phyloP scores from a whole-genome alignment of 2,888 invertebrate genomes.

The Drosophila merina region DNA sequence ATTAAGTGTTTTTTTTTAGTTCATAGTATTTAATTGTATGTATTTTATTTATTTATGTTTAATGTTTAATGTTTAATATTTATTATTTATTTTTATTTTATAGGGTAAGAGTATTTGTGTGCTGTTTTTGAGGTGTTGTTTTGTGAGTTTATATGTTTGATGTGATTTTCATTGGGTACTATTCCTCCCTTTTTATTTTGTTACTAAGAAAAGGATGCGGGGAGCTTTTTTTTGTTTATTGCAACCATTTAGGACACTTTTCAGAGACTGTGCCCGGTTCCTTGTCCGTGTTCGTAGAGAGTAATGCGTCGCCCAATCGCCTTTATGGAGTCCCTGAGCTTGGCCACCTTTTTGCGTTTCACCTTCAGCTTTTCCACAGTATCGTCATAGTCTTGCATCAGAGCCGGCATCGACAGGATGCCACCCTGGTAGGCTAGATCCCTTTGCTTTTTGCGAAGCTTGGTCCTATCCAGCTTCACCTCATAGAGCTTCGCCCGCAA shows the following conservation, averaged over 20 bases:
- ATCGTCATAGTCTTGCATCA: slow-evolving; percentile 78
- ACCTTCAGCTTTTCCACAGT: slow-evolving; percentile 52
- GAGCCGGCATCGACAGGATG: slow-evolving; percentile 73
- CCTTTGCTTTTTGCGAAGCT: slow-evolving; percentile 52
- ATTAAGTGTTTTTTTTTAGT: neutral
- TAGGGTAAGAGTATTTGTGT: neutral
- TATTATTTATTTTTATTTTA: neutral
- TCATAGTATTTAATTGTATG: neutral
- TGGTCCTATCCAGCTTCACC: slow-evolving; percentile 63
- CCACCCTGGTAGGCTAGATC: slow-evolving; percentile 75
- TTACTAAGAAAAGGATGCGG: neutral
- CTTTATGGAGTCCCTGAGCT: slow-evolving; percentile 44
- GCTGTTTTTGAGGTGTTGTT: neutral
- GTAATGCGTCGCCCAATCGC: slow-evolving; percentile 30
- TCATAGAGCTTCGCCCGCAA: slow-evolving; percentile 60
- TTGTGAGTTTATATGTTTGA: neutral
- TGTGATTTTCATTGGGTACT: neutral
- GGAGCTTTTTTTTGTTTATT: neutral
- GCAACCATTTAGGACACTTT: neutral
- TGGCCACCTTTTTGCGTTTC: slow-evolving; percentile 31
- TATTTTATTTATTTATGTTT: neutral
- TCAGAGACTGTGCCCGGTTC: slow-evolving; percentile 18
- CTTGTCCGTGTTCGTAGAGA: slow-evolving; percentile 8
- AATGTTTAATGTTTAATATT: neutral
- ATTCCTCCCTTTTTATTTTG: neutral